Conservation (phyloP, 35 echinoderm and acorn worm species). For the Ophiothrix spiculata region DNA sequence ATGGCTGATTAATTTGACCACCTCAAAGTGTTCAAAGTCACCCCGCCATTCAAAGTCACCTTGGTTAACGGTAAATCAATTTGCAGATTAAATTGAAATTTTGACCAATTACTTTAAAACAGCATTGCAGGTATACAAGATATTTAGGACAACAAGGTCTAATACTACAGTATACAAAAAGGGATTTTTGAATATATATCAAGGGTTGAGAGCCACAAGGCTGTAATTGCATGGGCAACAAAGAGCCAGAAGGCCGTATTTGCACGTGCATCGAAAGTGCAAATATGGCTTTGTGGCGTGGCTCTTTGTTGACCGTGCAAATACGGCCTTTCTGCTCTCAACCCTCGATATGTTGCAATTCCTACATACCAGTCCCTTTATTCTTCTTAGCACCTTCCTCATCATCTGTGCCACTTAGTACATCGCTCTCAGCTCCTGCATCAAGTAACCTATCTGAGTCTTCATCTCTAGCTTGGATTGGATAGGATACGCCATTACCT, state of each 20-base stretch:
- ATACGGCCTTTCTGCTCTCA: not conserved
- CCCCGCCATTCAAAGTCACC: no score
- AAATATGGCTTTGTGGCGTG: not conserved
- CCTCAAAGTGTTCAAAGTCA: no score
- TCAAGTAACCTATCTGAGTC: constrained; percentile 91
- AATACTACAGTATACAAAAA: not conserved
- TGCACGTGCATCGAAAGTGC: not conserved
- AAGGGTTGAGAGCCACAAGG: no score
- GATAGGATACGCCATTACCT: constrained; percentile 77
- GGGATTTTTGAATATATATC: no score
- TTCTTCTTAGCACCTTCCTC: constrained; percentile 7
- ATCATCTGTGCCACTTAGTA: constrained; percentile 48
- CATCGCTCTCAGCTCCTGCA: constrained; percentile 72
- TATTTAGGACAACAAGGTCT: not conserved
- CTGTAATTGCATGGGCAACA: no score
- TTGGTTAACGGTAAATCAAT: no score
- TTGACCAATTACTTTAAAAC: no score
- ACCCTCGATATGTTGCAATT: not conserved
- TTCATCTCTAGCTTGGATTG: constrained; percentile 76
- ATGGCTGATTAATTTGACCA: no score
- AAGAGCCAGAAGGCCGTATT: no score
- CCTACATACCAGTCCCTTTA: not conserved
- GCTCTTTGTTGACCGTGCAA: no score
- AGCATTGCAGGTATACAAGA: no score
- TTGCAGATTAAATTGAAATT: no score